Percentiles rank a stretch among this genome's conserved stretches.
These are phyloP conservation scores for Tachystola acroxantha DNA, from an alignment of 2,888 invertebrate genomes.

Conservation along the genomic window DNA sequence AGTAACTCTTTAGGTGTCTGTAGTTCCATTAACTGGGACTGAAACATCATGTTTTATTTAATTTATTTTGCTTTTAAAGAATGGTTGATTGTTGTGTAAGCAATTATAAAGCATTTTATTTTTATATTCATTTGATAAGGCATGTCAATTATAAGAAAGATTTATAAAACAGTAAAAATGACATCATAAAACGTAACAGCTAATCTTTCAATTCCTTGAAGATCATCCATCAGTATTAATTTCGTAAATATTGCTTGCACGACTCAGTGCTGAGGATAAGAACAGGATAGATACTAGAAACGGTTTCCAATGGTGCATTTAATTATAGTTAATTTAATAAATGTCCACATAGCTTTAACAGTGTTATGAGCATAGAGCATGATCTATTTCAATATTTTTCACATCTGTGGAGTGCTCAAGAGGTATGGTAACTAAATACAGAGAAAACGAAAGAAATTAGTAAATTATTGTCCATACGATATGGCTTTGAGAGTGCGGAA, in stretches of 20 bases:
- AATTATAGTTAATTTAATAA: conserved; percentile 70
- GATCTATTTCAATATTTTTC: conserved; percentile 57
- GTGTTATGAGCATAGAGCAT: conserved; percentile 59
- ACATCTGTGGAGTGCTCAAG: conserved; percentile 58
- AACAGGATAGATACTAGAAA: conserved; percentile 37
- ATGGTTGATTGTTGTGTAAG: conserved; percentile 49
- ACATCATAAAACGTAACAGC: too few species aligned
- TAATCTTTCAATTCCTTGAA: too few species aligned
- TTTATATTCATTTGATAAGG: conserved; percentile 29
- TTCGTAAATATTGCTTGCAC: conserved; percentile 60
- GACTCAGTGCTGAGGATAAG: conserved; percentile 36
- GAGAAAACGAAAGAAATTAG: conserved; percentile 37
- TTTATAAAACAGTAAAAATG: too few species aligned
- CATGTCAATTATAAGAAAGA: conserved; percentile 54
- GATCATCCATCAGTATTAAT: conserved; percentile 56
- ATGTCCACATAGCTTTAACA: conserved; percentile 71
- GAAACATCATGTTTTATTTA: conserved; percentile 30
- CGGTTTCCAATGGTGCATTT: conserved; percentile 71
- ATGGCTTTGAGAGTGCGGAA: conserved; percentile 57
- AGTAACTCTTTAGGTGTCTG: conserved; percentile 30
- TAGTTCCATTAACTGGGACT: conserved; percentile 22
- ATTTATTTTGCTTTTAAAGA: conserved; percentile 33
- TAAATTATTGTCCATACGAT: conserved; percentile 55
- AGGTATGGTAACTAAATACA: conserved; percentile 28
- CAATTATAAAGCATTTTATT: conserved; percentile 37